A percentile compares a stretch with the other conserved stretches of the same genome.
phyloP scores from a whole-genome alignment of 2,797 vertebrate species.

The Sebastes diaconus region DNA sequence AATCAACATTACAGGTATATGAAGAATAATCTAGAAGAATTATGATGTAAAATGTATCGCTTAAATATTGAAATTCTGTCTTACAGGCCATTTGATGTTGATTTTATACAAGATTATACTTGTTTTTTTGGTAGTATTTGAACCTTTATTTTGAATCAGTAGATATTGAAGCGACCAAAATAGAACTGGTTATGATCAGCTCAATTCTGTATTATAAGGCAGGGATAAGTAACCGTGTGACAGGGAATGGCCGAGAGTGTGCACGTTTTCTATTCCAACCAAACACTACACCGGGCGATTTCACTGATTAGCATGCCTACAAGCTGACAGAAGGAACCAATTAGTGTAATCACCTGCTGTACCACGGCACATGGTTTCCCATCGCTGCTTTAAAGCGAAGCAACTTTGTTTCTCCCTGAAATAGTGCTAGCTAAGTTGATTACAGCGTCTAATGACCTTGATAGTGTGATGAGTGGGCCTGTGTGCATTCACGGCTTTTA shows the following conservation, averaged over 20 bases:
- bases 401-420: slow-evolving; percentile 64
- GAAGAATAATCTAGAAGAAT: neutral
- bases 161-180: slow-evolving; percentile 12
- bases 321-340: slow-evolving; percentile 74
- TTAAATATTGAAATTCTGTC: neutral
- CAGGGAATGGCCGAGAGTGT: slow-evolving; percentile 45
- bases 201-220: slow-evolving; percentile 24
- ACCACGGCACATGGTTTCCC: slow-evolving; percentile 48
- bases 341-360: slow-evolving; percentile 74
- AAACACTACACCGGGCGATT: slow-evolving; percentile 49
- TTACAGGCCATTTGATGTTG: neutral
- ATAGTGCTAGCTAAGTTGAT: slow-evolving; percentile 65
- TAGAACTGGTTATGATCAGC: neutral
- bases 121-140: neutral
- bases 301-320: slow-evolving; percentile 71
- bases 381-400: slow-evolving; percentile 52
- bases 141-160: slow-evolving; percentile 9
- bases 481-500: slow-evolving; percentile 65
- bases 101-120: neutral
- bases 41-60: neutral
- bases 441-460: slow-evolving; percentile 76
- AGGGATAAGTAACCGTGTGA: slow-evolving; percentile 55
- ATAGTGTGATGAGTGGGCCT: slow-evolving; percentile 59
- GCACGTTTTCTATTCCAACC: slow-evolving; percentile 54
- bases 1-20: neutral